Evolutionary conservation across 92 coral and sea anemone genomes (phyloP), one percentile per base, ranked within the genome.

Genomic region (Bergia sp.): DNA sequence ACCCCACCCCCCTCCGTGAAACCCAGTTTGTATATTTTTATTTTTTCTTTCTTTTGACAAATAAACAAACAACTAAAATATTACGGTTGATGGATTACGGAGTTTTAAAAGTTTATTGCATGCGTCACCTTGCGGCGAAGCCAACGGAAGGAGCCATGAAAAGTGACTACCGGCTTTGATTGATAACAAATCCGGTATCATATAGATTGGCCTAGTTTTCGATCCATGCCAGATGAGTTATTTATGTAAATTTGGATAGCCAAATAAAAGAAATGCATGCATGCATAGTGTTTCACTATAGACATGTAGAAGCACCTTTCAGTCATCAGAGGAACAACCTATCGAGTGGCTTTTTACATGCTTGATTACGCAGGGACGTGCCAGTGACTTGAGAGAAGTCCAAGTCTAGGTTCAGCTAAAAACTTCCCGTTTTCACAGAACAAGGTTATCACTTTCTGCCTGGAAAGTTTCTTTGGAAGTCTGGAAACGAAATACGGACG

Each of bases 191-290:
- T 71, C 79, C 79, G 87, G 87, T 84, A 84, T 84, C 69, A 72
- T 1, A 69, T 84, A 84, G 87, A 84, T 84, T 84, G 79, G 87
- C 77, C 87, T 71, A 44, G 78, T 69, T 45, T 80, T 84, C 65
- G 87, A 84, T 84, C 79, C 87, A 71, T 45, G 87, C 79, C 78
- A 71, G 87, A 84, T 84, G 37, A 84, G 67, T 84, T 71, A 84
- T 84, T 84, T 47, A 84, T 84, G 78, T 49, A 84, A 61, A 69
- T 36, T 29, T 84, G 71, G 79, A 84, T 74, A 47, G 61, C 66
- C 77, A 4, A 72, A 69, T 72, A 84, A 84, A 84, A 84, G 87
- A 84, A 41, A 69, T 45, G 53, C 66, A 45, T 9, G 79, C 87
- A 69, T 47, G 87, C 53, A 69, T 41, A 39, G 78, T 72, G 29